Conservation (phyloP, 35 echinoderm and acorn worm genomes). For the Ophiothrix spiculata region DNA sequence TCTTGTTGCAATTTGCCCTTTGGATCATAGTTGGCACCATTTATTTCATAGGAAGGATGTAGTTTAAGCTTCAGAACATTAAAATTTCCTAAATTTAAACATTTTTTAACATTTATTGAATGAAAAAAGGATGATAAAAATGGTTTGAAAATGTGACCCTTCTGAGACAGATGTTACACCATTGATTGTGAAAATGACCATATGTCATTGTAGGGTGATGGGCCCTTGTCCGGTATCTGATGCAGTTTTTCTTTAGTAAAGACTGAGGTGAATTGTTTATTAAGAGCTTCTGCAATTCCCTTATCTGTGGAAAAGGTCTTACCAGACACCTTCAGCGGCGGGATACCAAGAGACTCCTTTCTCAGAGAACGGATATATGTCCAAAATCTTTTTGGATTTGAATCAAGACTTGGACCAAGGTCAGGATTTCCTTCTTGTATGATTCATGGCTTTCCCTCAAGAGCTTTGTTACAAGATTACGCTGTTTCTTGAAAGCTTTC, state of each 20-base stretch:
- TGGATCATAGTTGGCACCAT: no score
- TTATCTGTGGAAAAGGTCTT: constrained; percentile 6
- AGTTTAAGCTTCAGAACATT: no score
- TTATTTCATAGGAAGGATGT: no score
- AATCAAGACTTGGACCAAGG: constrained; percentile 22
- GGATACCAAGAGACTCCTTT: constrained; percentile 13
- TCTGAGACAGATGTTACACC: no score
- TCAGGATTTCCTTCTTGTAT: constrained; percentile 24
- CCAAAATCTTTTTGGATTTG: constrained; percentile 36
- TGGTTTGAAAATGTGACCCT: no score
- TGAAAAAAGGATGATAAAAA: no score
- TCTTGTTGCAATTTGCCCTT: no score
- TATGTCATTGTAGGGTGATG: not conserved
- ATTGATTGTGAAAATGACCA: no score
- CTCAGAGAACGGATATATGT: not conserved
- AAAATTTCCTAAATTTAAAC: no score
- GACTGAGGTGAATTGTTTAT: constrained; percentile 31
- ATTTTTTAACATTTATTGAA: no score
- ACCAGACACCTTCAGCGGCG: not conserved
- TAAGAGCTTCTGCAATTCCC: constrained; percentile 25
- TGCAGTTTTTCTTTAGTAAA: constrained; percentile 27
- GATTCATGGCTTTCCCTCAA: not conserved
- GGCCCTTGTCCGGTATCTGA: not conserved
- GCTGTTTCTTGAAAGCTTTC: constrained; percentile 23
- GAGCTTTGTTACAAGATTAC: constrained; percentile 18